Conservation (phyloP, 2,797 vertebrate species). For the Periophthalmus magnuspinnatus region DNA sequence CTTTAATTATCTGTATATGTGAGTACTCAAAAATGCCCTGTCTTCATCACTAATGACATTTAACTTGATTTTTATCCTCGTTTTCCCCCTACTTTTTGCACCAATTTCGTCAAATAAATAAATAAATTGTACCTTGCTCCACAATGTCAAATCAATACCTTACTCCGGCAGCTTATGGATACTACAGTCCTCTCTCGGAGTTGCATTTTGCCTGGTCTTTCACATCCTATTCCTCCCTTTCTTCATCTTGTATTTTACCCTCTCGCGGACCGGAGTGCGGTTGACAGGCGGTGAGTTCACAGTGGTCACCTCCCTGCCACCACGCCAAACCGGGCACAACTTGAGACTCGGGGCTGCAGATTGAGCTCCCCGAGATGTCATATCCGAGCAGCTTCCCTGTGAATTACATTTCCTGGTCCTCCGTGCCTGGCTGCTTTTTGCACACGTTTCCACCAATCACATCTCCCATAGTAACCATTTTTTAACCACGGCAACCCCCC, state of each 20-base stretch:
- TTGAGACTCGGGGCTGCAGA: slow-evolving; percentile 71
- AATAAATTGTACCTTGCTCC: not conserved
- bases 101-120: not conserved
- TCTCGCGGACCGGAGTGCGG: slow-evolving; percentile 52
- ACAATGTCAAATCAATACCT: not conserved
- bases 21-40: not conserved
- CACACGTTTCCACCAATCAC: slow-evolving; percentile 64
- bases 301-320: slow-evolving; percentile 73
- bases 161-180: not conserved
- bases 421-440: slow-evolving; percentile 65
- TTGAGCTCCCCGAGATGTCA: slow-evolving; percentile 75
- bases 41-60: not conserved
- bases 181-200: not conserved
- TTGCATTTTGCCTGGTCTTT: slow-evolving; percentile 26
- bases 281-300: slow-evolving; percentile 75
- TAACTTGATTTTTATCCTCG: not conserved
- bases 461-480: slow-evolving; percentile 35
- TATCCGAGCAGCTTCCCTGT: slow-evolving; percentile 67
- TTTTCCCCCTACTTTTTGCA: not conserved
- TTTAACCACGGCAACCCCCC: slow-evolving; percentile 5
- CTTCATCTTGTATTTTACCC: slow-evolving; percentile 23
- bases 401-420: slow-evolving; percentile 76
- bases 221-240: slow-evolving; percentile 3
- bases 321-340: slow-evolving; percentile 69
- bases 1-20: not conserved